Evolutionary conservation across 2,113 vertebrate species (phyloP).

Genomic region (Sciurus niger): DNA sequence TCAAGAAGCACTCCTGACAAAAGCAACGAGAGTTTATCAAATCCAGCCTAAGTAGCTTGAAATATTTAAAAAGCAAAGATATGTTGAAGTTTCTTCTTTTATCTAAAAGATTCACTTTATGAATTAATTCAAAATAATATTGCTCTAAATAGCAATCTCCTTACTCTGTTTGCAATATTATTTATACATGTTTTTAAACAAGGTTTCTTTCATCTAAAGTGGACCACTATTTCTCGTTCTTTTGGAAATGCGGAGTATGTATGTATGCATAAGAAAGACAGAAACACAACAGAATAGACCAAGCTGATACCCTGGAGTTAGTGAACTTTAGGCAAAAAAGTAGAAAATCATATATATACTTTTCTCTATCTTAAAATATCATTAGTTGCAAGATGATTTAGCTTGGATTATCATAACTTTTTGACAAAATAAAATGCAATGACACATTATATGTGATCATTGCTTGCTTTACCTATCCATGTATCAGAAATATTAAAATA

Average conservation of each 20-base stretch:
- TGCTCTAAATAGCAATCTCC: neutral
- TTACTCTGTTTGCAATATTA: neutral
- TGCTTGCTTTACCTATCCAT: constrained; percentile 22
- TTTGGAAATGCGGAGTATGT: neutral
- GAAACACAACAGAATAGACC: neutral
- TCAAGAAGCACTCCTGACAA: neutral
- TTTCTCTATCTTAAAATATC: neutral
- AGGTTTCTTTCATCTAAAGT: neutral
- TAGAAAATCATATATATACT: neutral
- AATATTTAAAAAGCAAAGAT: neutral
- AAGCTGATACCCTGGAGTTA: neutral
- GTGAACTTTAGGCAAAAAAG: constrained; percentile 34
- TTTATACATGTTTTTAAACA: neutral
- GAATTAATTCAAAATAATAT: constrained; percentile 37
- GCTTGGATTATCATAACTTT: neutral
- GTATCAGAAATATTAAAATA: constrained; percentile 53
- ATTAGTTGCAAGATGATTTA: constrained; percentile 52
- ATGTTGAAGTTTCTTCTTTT: neutral
- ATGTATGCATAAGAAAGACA: neutral
- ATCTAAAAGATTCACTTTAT: neutral
- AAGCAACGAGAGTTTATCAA: constrained; percentile 10
- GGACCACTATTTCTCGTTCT: neutral
- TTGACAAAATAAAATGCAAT: constrained; percentile 35
- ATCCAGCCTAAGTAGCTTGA: neutral
- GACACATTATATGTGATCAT: neutral